Conservation (phyloP, 2,113 vertebrate genomes). For the Regulus satrapa region DNA sequence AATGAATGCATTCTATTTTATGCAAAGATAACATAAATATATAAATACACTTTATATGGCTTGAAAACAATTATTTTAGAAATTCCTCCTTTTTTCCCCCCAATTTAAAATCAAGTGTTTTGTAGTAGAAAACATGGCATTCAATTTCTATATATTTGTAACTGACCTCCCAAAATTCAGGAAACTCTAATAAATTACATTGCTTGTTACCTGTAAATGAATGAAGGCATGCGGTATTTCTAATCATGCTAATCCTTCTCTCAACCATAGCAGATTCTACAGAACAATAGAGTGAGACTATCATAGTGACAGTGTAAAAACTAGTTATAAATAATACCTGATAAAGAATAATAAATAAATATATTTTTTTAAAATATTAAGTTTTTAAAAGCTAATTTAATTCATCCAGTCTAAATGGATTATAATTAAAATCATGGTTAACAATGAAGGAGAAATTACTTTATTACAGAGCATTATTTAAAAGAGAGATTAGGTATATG, state of each 20-base stretch:
- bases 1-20: background rate
- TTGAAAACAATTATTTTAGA: background rate
- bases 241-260: slow-evolving; percentile 35
- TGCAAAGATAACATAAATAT: background rate
- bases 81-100: background rate
- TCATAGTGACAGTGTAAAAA: background rate
- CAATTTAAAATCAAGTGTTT: background rate
- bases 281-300: background rate
- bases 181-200: background rate
- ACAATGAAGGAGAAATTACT: background rate
- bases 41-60: background rate
- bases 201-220: background rate
- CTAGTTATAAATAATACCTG: background rate
- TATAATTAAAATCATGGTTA: background rate
- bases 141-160: background rate
- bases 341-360: background rate
- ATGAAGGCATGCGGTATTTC: slow-evolving; percentile 1
- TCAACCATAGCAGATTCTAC: background rate
- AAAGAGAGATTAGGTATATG: background rate
- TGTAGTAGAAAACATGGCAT: background rate
- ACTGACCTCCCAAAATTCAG: background rate
- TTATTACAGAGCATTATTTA: background rate
- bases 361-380: too few species aligned
- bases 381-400: background rate
- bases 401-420: background rate